Evolutionary conservation across 2,888 invertebrate species (phyloP), one percentile per base, ranked within the genome.

Genomic region (Polymixis flavicincta): DNA sequence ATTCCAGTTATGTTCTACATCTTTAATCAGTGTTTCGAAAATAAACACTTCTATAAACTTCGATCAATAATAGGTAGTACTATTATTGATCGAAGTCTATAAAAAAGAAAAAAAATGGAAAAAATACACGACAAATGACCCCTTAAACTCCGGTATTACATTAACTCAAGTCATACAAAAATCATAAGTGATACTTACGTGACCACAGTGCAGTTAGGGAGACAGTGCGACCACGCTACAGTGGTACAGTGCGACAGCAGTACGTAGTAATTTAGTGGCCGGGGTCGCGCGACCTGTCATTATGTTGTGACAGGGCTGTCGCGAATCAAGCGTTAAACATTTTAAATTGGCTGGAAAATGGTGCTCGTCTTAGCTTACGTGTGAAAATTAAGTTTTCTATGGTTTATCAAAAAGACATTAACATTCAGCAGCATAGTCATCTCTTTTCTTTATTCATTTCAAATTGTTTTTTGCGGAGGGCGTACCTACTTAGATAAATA

Each of bases 211-310:
- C n/a, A 32, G 50, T 25, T 65, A 63, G 81, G 84, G 82, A 63
- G 81, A 73, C 76, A 64, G 48, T 71, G 48, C 14, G 71, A 52
- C 76, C 61, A 63, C 17, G 79, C 61, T 45, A 72, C 63, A 45
- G 54, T 19, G 45, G 57, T 45, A 78, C 74, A 66, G 65, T 67
- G 45, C 42, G 60, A 74, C 32, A 55, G 71, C 89, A 88, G 90
- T 90, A 87, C 88, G 82, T 91, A 86, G 90, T 93, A 93, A 94
- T 95, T 95, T 94, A 76, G 88, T 89, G 89, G 87, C 91, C 87
- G 85, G 92, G 93, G 91, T 91, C 92, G 89, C 86, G 83, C 87
- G 84, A 90, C 89, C 90, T 92, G 90, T 94, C 88, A 95, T 94
- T 94, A 94, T 75, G 74, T 82, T 80, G 88, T 81, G 86, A 90